phyloP scores from a whole-genome alignment of 2,888 invertebrate species.

The Rhodophaea formosa region DNA sequence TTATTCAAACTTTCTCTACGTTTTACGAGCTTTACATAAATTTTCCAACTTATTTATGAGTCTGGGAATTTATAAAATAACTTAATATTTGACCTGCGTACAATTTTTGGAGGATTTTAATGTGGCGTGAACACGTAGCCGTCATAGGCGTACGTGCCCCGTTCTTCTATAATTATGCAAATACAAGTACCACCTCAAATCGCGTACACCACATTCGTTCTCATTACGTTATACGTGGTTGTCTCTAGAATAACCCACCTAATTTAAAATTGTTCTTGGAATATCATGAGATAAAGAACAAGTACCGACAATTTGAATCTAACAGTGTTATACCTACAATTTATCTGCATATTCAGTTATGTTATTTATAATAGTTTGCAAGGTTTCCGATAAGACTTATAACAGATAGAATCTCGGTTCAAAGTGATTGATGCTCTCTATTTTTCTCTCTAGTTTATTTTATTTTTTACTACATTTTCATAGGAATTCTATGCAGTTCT shows the following conservation, averaged over 20 bases:
- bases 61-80: neutral
- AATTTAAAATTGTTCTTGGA: neutral
- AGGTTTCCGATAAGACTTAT: too few relatives aligned
- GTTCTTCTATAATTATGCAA: conserved; percentile 16
- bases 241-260: neutral
- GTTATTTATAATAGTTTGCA: too few relatives aligned
- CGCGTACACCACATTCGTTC: conserved; percentile 9
- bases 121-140: neutral
- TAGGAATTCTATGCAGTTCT: too few relatives aligned
- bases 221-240: conserved; percentile 14
- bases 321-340: too few relatives aligned
- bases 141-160: conserved; percentile 7
- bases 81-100: neutral
- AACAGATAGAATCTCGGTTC: too few relatives aligned
- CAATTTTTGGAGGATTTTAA: neutral
- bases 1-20: neutral
- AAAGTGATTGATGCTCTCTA: too few relatives aligned
- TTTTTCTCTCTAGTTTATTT: too few relatives aligned
- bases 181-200: conserved; percentile 7
- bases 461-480: too few relatives aligned
- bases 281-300: neutral
- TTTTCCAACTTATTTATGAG: neutral
- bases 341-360: too few relatives aligned
- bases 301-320: neutral
- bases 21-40: neutral